phyloP scores from a whole-genome alignment of 1,140 invertebrate species.

The Manduca sexta region DNA sequence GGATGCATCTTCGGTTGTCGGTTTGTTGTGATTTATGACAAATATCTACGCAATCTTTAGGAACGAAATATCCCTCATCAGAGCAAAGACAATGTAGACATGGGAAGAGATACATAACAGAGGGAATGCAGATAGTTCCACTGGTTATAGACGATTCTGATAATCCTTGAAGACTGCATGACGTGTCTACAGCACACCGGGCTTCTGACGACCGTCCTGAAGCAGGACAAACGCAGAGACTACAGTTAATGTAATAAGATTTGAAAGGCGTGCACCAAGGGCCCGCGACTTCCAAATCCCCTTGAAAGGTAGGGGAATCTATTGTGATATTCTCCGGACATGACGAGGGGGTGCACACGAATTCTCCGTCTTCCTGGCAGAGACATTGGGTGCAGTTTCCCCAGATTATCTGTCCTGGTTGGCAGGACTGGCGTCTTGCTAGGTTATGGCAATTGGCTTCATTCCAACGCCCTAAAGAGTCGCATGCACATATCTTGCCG shows the following conservation, averaged over 20 bases:
- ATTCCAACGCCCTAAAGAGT: slow-evolving; percentile 32
- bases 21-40: slow-evolving; percentile 22
- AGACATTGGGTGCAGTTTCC: slow-evolving; percentile 46
- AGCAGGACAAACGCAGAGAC: slow-evolving; percentile 47
- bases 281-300: slow-evolving; percentile 2
- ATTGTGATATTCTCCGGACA: slow-evolving; percentile 18
- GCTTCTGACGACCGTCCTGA: slow-evolving; percentile 37
- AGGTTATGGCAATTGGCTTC: slow-evolving; percentile 33
- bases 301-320: background rate
- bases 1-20: slow-evolving; percentile 26
- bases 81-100: slow-evolving; percentile 56
- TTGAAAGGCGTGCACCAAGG: slow-evolving; percentile 43
- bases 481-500: slow-evolving; percentile 39
- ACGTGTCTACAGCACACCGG: slow-evolving; percentile 37
- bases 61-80: slow-evolving; percentile 35
- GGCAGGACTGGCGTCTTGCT: slow-evolving; percentile 29
- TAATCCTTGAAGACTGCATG: slow-evolving; percentile 27
- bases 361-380: slow-evolving; percentile 41
- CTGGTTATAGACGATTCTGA: slow-evolving; percentile 17
- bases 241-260: slow-evolving; percentile 53
- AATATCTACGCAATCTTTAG: slow-evolving; percentile 45
- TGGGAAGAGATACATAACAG: slow-evolving; percentile 50
- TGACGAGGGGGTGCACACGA: slow-evolving; percentile 33
- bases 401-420: slow-evolving; percentile 35
- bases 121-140: slow-evolving; percentile 44